Evolutionary conservation across 2,888 invertebrate genomes (phyloP), one percentile per base, ranked within the genome.

Genomic region (Drosophila fungiperda): DNA sequence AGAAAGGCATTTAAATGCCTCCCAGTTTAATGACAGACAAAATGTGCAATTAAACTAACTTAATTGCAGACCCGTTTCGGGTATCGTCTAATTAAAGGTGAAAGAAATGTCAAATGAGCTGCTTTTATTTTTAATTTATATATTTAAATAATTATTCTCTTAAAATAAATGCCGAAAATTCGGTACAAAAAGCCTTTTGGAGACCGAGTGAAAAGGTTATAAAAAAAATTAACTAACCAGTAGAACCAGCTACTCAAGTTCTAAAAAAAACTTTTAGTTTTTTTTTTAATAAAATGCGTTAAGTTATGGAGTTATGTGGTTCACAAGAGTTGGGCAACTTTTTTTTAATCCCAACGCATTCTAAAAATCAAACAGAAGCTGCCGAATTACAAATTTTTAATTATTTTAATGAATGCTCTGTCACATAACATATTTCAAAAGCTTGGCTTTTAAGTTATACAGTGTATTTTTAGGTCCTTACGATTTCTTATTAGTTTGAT

Each of bases 31-130:
- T 73, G 69, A 54, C 54, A 72, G 58, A 53, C 45, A 15, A 61
- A 73, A 62, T 63, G 64, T 59, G 57, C 45, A 68, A 66, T 71
- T 50, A 11, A 67, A 74, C 42, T 26, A 33, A 62, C 23, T 40
- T 78, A 75, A 88, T 83, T 86, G 73, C 59, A 57, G 53, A 29
- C 40, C 59, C n/a, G 57, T 49, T 65, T 59, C 20, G 36, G 23
- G 32, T 8, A n/a, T 12, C 48, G 29, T 49, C 59, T 63, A 65
- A 26, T 57, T 61, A 83, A 79, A 84, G 89, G 89, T 76, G 89
- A 89, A 83, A 72, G 87, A 81, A 84, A 84, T 87, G 84, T 84
- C 84, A 84, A 80, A 78, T 48, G 69, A 38, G 61, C 7, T 29
- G 23, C 55, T 26, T 50, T 32, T 32, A 1, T 52, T 50, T 33